These are phyloP conservation scores for Raphicerus campestris DNA, from an alignment of 2,113 vertebrate genomes.

Conservation along the genomic window DNA sequence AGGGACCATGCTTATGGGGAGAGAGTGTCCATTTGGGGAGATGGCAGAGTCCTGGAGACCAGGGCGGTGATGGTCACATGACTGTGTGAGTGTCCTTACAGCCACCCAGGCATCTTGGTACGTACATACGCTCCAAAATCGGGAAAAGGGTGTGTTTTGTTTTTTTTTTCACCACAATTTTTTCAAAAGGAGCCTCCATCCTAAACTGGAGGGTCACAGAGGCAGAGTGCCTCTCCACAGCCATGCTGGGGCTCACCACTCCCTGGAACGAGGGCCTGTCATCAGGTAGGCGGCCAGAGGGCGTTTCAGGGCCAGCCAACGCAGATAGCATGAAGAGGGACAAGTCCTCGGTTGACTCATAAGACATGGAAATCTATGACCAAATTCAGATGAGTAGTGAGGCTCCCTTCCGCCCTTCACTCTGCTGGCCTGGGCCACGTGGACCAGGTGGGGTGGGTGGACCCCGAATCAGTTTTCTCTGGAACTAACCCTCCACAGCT, in stretches of 20 bases:
- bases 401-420: neutral
- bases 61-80: neutral
- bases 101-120: neutral
- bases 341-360: neutral
- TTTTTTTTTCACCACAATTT: neutral
- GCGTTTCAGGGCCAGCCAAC: neutral
- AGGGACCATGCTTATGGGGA: neutral
- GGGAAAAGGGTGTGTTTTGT: neutral
- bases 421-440: neutral
- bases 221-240: neutral
- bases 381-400: neutral
- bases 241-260: neutral
- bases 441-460: neutral
- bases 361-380: neutral
- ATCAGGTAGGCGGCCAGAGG: neutral
- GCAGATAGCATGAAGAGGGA: neutral
- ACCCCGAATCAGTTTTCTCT: neutral
- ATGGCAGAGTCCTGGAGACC: neutral
- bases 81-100: neutral
- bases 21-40: neutral
- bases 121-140: neutral
- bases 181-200: neutral
- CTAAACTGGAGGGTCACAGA: neutral
- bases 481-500: neutral
- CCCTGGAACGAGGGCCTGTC: neutral